Percentiles rank a stretch among this genome's conserved stretches.
These are phyloP conservation scores for Archilochus colubris DNA, from an alignment of 2,113 vertebrate genomes.

Conservation along the genomic window DNA sequence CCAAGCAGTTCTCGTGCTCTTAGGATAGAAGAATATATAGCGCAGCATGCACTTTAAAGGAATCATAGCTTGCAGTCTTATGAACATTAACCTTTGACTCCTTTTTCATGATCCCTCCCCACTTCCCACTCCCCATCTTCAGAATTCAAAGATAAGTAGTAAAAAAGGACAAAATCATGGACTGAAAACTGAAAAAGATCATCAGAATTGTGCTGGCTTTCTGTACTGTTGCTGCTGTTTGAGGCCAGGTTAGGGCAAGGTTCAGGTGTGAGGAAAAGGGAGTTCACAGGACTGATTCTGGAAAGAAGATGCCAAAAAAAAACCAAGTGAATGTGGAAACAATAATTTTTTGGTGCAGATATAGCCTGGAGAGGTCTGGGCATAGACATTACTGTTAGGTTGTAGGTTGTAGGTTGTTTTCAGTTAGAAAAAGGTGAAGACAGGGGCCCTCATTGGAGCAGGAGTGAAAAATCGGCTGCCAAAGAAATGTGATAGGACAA, in stretches of 20 bases:
- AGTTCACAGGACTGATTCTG: not conserved
- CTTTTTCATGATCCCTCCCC: not conserved
- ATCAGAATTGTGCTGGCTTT: conserved; percentile 5
- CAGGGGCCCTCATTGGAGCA: not conserved
- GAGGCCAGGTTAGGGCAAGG: not conserved
- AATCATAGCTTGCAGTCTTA: not conserved
- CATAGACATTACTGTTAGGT: not conserved
- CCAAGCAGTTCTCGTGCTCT: not conserved
- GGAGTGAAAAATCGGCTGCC: not conserved
- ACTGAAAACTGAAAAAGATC: conserved; percentile 35
- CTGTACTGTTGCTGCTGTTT: not conserved
- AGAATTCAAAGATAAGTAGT: conserved; percentile 9
- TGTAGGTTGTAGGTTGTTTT: not conserved
- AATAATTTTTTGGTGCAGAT: not conserved
- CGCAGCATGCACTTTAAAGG: not conserved
- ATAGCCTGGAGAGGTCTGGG: not conserved
- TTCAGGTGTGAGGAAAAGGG: not conserved
- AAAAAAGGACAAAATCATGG: conserved; percentile 12
- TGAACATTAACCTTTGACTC: not conserved
- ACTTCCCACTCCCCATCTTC: not conserved
- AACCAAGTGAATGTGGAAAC: not conserved
- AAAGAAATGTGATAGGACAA: not conserved
- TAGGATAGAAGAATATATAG: not conserved
- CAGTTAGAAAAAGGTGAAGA: not conserved
- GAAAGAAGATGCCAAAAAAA: not conserved